phyloP scores from a whole-genome alignment of 2,113 vertebrate species.

The Guaruba guarouba region DNA sequence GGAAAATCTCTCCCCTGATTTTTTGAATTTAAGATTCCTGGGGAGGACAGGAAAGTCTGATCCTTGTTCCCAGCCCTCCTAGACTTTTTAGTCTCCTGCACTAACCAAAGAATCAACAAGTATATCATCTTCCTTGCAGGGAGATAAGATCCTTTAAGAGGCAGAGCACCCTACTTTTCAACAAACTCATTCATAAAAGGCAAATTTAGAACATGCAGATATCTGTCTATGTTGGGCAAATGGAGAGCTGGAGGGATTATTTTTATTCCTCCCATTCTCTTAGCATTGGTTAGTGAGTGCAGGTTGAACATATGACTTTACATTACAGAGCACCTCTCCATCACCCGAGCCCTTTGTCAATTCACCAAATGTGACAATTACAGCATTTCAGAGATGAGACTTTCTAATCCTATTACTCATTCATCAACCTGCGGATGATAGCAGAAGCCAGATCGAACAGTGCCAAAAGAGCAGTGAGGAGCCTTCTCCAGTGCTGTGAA shows the following conservation, averaged over 20 bases:
- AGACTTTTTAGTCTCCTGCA: not conserved
- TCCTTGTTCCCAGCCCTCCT: not conserved
- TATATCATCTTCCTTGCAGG: not conserved
- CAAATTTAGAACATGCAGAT: not conserved
- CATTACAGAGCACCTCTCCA: constrained; percentile 65
- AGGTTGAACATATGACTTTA: constrained; percentile 62
- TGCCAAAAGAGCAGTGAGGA: constrained; percentile 82
- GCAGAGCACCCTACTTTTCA: not conserved
- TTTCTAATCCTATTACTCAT: constrained; percentile 94
- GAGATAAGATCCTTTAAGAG: not conserved
- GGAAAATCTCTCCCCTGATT: not conserved
- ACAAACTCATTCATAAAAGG: constrained; percentile 33
- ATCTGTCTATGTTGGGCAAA: not conserved
- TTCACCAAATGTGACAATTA: constrained; percentile 79
- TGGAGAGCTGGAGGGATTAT: not conserved
- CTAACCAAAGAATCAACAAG: constrained; percentile 16
- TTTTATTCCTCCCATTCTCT: constrained; percentile 60
- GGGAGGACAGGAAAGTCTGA: not conserved
- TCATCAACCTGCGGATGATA: constrained; percentile 87
- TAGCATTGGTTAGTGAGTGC: constrained; percentile 20
- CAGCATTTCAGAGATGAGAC: constrained; percentile 79
- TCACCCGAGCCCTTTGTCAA: constrained; percentile 74
- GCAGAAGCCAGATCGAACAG: constrained; percentile 79
- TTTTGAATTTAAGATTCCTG: not conserved
- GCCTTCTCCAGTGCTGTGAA: constrained; percentile 84